Conservation (phyloP, 2,113 vertebrate genomes). For the Tichodroma muraria region DNA sequence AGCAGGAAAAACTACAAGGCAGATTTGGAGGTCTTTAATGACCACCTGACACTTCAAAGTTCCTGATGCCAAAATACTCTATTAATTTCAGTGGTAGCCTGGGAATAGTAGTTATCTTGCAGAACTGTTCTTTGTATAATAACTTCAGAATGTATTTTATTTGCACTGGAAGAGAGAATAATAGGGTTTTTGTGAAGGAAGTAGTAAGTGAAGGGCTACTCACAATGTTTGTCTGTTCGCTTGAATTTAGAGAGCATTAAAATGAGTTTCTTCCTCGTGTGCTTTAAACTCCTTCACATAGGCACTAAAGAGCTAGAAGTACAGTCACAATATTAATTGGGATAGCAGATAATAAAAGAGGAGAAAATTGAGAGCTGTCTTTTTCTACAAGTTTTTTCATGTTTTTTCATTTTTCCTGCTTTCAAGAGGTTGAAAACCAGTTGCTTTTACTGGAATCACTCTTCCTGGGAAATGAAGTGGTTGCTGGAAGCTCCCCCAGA, state of each 20-base stretch:
- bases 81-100: not conserved
- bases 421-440: not conserved
- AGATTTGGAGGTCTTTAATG: not conserved
- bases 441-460: not conserved
- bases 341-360: not conserved
- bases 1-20: not conserved
- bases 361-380: not conserved
- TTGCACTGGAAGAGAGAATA: not conserved
- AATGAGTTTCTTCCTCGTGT: not conserved
- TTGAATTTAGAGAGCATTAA: not conserved
- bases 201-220: not conserved
- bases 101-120: not conserved
- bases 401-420: too few relatives aligned
- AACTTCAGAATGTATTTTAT: not conserved
- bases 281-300: not conserved
- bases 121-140: not conserved
- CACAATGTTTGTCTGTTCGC: not conserved
- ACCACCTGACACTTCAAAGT: not conserved
- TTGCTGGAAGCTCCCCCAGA: not conserved
- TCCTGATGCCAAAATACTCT: not conserved
- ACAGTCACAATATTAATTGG: not conserved
- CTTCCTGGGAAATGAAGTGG: not conserved
- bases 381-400: not conserved
- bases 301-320: not conserved
- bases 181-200: not conserved